Conservation (phyloP, 2,888 invertebrate genomes). For the Ophioninae sp. region DNA sequence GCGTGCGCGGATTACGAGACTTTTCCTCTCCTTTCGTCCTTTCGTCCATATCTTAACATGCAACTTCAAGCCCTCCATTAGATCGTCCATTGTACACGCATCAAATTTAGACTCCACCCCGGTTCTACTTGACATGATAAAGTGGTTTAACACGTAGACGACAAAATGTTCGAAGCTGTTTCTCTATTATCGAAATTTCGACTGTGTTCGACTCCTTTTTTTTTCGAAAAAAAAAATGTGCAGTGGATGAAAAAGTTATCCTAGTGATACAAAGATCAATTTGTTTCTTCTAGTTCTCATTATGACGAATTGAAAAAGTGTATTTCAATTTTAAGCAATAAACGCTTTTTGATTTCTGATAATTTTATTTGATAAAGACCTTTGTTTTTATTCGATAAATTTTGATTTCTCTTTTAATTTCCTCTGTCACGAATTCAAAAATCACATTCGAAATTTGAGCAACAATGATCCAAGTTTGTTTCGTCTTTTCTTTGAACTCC, state of each 20-base stretch:
- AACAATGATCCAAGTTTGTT: no score
- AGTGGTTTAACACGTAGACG: background rate
- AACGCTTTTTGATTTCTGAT: no score
- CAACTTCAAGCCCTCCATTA: slow-evolving; percentile 66
- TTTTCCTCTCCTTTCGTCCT: slow-evolving; percentile 53
- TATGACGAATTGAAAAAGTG: no score
- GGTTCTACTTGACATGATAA: background rate
- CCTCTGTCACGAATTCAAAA: no score
- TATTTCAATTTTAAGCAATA: no score
- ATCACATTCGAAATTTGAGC: no score
- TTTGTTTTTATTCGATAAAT: no score
- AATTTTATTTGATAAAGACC: no score
- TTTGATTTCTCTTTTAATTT: no score
- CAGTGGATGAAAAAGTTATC: background rate
- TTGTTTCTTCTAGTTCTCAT: no score
- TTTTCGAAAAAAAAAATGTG: background rate
- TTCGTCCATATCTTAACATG: slow-evolving; percentile 60
- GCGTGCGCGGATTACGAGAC: slow-evolving; percentile 59
- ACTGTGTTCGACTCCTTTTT: background rate
- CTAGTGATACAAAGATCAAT: background rate
- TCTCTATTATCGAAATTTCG: background rate
- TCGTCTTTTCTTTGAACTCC: background rate
- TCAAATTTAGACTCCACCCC: slow-evolving; percentile 72
- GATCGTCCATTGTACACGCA: slow-evolving; percentile 78
- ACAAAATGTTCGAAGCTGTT: background rate